Percentiles rank a stretch among this genome's conserved stretches.
These are phyloP conservation scores for Anhinga anhinga DNA, from an alignment of 2,113 vertebrate genomes.

Conservation along the genomic window DNA sequence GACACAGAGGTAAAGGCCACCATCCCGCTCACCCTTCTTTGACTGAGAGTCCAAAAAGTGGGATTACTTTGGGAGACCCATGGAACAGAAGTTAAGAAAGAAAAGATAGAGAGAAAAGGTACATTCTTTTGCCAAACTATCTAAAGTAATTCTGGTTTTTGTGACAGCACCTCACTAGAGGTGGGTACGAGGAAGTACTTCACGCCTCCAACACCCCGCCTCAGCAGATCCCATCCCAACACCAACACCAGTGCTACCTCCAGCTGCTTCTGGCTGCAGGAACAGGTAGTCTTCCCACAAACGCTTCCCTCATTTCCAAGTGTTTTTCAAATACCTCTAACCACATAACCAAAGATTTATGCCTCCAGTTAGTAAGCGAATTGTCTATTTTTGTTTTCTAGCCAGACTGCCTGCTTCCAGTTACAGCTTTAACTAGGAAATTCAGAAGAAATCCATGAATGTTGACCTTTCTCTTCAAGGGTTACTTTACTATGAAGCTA, in stretches of 20 bases:
- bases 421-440: background rate
- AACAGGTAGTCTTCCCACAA: background rate
- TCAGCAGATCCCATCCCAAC: background rate
- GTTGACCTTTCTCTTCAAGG: background rate
- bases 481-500: background rate
- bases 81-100: background rate
- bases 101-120: background rate
- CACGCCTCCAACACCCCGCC: background rate
- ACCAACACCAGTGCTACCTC: background rate
- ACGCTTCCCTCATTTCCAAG: background rate
- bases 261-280: background rate
- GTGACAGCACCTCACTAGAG: background rate
- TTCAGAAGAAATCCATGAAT: background rate
- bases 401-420: background rate
- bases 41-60: rapidly evolving
- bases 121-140: background rate
- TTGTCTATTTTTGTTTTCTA: background rate
- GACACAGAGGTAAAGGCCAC: background rate
- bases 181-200: background rate
- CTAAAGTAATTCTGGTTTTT: background rate
- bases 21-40: background rate
- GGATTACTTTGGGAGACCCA: background rate
- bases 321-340: background rate
- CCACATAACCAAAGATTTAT: conserved; percentile 10
- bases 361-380: background rate